phyloP scores from a whole-genome alignment of 2,888 invertebrate species.

The Mechanitis messenoides region DNA sequence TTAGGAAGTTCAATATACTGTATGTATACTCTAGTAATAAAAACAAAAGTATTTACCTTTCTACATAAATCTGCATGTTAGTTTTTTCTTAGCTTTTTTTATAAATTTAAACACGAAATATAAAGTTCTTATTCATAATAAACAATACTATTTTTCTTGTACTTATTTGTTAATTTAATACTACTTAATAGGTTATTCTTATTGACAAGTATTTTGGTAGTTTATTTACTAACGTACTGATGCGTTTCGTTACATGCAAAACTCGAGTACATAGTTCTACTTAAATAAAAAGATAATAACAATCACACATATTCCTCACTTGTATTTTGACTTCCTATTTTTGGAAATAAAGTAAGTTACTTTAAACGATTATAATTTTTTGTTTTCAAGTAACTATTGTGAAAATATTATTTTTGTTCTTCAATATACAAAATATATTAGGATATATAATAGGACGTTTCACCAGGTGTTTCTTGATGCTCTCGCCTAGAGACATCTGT shows the following conservation, averaged over 20 bases:
- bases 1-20: neutral
- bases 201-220: neutral
- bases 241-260: conserved; percentile 1
- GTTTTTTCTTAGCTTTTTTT: neutral
- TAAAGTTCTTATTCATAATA: neutral
- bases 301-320: too few species aligned
- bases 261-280: too few species aligned
- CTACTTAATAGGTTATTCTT: neutral
- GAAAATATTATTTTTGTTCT: too few species aligned
- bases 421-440: too few species aligned
- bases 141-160: neutral
- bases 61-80: conserved; percentile 10
- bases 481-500: too few species aligned
- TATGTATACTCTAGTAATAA: neutral
- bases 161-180: neutral
- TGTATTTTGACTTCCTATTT: too few species aligned
- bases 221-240: neutral
- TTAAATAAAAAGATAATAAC: too few species aligned
- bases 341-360: too few species aligned
- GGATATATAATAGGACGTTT: too few species aligned
- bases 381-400: too few species aligned
- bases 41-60: conserved; percentile 2
- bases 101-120: neutral
- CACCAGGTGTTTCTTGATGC: too few species aligned
- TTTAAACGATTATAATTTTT: too few species aligned